Evolutionary conservation across 1,140 invertebrate genomes (phyloP).

Genomic region (Leptinotarsa undecemlineata): DNA sequence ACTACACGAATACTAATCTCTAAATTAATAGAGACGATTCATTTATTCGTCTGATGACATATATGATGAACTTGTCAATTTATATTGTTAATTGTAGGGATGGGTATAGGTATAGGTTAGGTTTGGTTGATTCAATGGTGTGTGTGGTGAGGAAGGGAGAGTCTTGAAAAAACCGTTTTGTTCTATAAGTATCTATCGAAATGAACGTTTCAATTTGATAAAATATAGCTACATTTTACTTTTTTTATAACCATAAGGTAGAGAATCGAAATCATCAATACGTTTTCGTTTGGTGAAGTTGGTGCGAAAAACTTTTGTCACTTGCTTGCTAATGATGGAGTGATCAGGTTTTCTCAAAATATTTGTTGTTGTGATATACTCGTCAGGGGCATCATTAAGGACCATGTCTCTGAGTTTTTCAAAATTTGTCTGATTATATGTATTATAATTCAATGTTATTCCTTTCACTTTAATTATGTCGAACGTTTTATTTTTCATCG

Average conservation of each 20-base stretch:
- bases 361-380: conserved; percentile 15
- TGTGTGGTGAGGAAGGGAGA: too few relatives aligned
- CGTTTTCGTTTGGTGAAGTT: conserved; percentile 15
- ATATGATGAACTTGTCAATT: too few relatives aligned
- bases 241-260: conserved; percentile 13
- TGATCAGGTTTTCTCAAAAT: conserved; percentile 11
- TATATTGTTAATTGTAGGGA: too few relatives aligned
- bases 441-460: conserved; percentile 24
- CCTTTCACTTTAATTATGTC: conserved; percentile 28
- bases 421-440: conserved; percentile 20
- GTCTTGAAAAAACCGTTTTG: too few relatives aligned
- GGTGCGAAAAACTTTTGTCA: conserved; percentile 12
- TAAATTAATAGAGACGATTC: too few relatives aligned
- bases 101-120: too few relatives aligned
- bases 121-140: too few relatives aligned
- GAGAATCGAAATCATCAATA: conserved; percentile 8
- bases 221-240: background rate
- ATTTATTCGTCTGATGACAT: too few relatives aligned
- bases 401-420: conserved; percentile 20
- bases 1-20: too few relatives aligned
- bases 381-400: background rate
- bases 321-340: background rate
- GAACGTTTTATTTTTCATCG: background rate
- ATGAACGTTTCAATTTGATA: background rate
- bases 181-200: too few relatives aligned